Conservation (phyloP, 2,888 invertebrate species). For the Melanophora roralis region DNA sequence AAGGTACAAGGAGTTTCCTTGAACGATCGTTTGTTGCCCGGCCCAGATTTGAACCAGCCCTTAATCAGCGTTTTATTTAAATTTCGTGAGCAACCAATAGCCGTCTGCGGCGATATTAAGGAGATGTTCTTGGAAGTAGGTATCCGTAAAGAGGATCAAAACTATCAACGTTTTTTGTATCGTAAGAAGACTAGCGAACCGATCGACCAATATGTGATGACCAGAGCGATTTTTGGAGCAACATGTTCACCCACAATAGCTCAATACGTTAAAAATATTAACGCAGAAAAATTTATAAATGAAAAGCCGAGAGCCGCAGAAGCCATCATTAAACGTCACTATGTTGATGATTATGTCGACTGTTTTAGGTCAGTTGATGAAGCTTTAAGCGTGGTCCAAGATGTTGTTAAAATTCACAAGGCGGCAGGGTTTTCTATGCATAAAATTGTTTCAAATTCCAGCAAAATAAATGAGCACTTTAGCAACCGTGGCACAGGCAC, state of each 20-base stretch:
- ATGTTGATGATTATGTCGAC: not conserved
- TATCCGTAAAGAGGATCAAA: too few species aligned
- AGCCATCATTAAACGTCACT: not conserved
- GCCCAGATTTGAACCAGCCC: not conserved
- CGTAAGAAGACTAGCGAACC: too few species aligned
- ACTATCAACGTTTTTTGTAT: too few species aligned
- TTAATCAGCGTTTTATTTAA: not conserved
- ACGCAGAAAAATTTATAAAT: not conserved
- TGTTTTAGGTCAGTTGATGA: not conserved
- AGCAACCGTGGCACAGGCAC: too few species aligned
- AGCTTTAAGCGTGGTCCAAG: not conserved
- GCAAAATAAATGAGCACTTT: too few species aligned
- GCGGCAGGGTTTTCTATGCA: not conserved
- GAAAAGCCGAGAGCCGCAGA: not conserved
- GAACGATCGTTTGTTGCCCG: not conserved
- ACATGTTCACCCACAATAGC: slow-evolving; percentile 8
- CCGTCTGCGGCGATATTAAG: not conserved
- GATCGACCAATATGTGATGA: not conserved
- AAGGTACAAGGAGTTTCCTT: not conserved
- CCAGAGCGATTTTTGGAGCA: slow-evolving; percentile 1
- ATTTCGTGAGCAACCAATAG: not conserved
- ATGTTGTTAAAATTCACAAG: not conserved
- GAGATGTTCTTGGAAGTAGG: too few species aligned
- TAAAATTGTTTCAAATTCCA: too few species aligned
- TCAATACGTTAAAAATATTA: not conserved